Evolutionary conservation across 23 tunicate species (phyloP).

Genomic region (Trididemnum clinides): DNA sequence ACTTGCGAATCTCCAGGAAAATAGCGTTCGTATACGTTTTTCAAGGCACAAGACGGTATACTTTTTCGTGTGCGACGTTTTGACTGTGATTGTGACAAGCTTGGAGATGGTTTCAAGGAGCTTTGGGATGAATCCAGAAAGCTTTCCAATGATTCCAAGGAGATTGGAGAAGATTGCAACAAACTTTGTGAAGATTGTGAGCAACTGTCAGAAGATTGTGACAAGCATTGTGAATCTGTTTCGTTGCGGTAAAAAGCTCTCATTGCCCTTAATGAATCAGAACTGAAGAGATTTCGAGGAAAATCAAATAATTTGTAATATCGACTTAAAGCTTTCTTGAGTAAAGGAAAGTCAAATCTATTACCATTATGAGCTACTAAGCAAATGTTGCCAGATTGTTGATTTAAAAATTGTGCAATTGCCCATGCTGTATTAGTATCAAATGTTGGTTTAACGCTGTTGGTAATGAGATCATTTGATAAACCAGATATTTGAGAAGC

Average conservation of each 20-base stretch:
- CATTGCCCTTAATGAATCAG: conserved; percentile 38
- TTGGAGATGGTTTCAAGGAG: too few relatives aligned
- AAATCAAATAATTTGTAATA: neutral
- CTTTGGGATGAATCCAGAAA: too few relatives aligned
- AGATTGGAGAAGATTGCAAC: too few relatives aligned
- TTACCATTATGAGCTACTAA: conserved; percentile 72
- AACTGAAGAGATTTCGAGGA: conserved; percentile 20
- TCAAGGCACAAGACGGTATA: neutral
- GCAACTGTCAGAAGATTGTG: too few relatives aligned
- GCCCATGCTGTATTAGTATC: conserved; percentile 27
- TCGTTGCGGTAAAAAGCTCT: neutral
- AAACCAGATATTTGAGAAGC: conserved; percentile 17
- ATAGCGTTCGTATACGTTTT: conserved; percentile 13
- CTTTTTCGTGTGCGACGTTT: too few relatives aligned
- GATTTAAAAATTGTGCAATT: too few relatives aligned
- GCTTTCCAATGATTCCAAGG: too few relatives aligned
- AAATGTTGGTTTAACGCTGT: conserved; percentile 33
- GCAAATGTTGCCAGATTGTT: too few relatives aligned
- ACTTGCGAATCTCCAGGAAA: neutral
- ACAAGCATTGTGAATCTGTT: too few relatives aligned
- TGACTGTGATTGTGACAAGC: too few relatives aligned
- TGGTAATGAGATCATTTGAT: neutral
- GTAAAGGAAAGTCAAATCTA: conserved; percentile 49
- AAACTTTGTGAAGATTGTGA: too few relatives aligned
- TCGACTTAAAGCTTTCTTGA: too few relatives aligned